These are phyloP conservation scores for Corythaeola cristata DNA, from an alignment of 2,113 vertebrate species.

Conservation along the genomic window DNA sequence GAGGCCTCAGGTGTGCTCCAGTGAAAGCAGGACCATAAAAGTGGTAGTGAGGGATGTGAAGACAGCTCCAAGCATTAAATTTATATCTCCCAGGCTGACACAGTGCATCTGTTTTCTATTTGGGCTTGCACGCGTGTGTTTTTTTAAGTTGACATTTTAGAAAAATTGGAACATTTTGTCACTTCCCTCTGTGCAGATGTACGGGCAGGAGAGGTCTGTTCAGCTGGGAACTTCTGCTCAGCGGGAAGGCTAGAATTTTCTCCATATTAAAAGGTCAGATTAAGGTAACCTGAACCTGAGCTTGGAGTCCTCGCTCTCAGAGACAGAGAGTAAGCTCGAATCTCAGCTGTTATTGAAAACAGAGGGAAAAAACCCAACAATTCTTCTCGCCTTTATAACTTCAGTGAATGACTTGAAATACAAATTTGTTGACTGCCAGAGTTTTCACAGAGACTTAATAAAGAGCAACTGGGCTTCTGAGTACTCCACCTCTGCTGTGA, in stretches of 20 bases:
- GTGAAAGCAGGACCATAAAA: not conserved
- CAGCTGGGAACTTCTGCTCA: not conserved
- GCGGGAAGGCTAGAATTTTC: not conserved
- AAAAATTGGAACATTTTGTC: constrained; percentile 34
- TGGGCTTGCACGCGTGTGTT: not conserved
- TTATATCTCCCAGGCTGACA: not conserved
- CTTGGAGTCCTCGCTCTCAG: not conserved
- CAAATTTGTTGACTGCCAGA: not conserved
- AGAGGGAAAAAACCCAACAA: not conserved
- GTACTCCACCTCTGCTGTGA: not conserved
- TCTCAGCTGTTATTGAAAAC: not conserved
- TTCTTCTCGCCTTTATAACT: not conserved
- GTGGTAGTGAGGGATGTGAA: constrained; percentile 25
- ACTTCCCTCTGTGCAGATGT: constrained; percentile 19
- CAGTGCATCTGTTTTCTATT: constrained; percentile 48
- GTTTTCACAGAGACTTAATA: not conserved
- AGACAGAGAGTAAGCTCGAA: not conserved
- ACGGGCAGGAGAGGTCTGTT: not conserved
- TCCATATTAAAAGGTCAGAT: not conserved
- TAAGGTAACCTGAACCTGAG: not conserved
- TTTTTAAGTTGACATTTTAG: constrained; percentile 33
- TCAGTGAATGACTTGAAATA: not conserved
- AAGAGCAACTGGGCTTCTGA: not conserved
- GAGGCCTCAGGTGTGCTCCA: constrained; percentile 4
- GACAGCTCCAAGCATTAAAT: constrained; percentile 33